Evolutionary conservation across 92 coral and sea anemone genomes (phyloP).

Genomic region (Chrysogorgia sp.): DNA sequence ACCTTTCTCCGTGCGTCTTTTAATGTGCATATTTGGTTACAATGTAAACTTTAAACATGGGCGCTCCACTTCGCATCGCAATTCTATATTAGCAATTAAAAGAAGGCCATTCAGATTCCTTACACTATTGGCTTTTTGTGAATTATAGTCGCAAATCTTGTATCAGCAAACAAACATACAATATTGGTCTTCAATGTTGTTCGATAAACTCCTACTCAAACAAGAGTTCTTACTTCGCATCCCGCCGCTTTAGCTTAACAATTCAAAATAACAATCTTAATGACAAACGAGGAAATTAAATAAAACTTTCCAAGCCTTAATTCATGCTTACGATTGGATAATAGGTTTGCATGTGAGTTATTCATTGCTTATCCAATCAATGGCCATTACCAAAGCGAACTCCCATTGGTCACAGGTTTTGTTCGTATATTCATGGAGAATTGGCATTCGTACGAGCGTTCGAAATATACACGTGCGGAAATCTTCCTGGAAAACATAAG

Average conservation of each 20-base stretch:
- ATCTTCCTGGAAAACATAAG: slow-evolving; percentile 36
- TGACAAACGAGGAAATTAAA: slow-evolving; percentile 51
- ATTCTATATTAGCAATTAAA: neutral
- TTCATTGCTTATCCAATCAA: slow-evolving; percentile 43
- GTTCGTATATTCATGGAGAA: neutral
- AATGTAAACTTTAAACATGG: slow-evolving; percentile 1
- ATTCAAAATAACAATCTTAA: slow-evolving; percentile 42
- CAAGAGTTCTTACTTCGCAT: slow-evolving; percentile 32
- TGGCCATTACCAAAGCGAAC: neutral
- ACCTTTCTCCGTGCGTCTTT: neutral
- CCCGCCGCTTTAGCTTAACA: slow-evolving; percentile 32
- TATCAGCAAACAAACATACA: slow-evolving; percentile 34
- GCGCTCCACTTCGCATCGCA: slow-evolving; percentile 6
- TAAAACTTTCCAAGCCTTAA: slow-evolving; percentile 14
- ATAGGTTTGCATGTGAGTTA: neutral
- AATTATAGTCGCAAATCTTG: slow-evolving; percentile 11
- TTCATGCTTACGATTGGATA: slow-evolving; percentile 38
- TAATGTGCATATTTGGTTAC: neutral
- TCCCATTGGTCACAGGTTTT: slow-evolving; percentile 23
- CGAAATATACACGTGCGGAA: slow-evolving; percentile 43
- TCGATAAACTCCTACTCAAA: slow-evolving; percentile 44
- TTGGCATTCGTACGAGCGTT: neutral
- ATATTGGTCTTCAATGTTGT: slow-evolving; percentile 32
- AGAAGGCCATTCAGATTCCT: neutral
- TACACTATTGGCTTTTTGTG: neutral